phyloP scores from a whole-genome alignment of 2,888 invertebrate genomes.

The Phengaris alcon region DNA sequence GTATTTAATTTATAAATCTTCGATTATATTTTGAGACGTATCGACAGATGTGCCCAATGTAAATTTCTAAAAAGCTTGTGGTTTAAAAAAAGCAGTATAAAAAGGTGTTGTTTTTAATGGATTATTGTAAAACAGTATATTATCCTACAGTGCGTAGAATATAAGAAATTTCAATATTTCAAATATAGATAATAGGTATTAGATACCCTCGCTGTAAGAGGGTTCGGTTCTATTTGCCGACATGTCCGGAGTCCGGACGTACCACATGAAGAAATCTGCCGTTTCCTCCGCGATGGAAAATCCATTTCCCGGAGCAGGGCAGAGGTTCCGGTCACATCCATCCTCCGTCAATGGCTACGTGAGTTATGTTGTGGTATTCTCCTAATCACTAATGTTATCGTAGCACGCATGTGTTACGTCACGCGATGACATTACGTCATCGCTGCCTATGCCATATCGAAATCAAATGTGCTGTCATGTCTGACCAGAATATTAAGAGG shows the following conservation, averaged over 20 bases:
- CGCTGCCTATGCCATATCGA: background rate
- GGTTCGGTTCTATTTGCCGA: background rate
- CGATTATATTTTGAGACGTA: too few species aligned
- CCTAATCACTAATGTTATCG: background rate
- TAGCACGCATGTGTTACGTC: background rate
- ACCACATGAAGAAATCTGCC: background rate
- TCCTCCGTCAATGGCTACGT: background rate
- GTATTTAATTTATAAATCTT: too few species aligned
- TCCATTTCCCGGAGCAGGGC: background rate
- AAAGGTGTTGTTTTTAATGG: too few species aligned
- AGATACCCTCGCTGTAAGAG: too few species aligned
- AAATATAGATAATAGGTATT: too few species aligned
- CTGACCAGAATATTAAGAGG: constrained; percentile 1
- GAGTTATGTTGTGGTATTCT: background rate
- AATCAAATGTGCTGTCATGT: background rate
- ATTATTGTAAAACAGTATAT: too few species aligned
- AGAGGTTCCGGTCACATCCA: background rate
- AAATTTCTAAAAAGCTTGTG: too few species aligned
- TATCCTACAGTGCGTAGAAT: too few species aligned
- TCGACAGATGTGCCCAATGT: too few species aligned
- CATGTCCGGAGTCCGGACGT: background rate
- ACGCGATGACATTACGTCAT: background rate
- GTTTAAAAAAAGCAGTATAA: too few species aligned
- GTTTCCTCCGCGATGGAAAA: constrained; percentile 8
- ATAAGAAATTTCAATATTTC: too few species aligned